Conservation (phyloP, 2,888 invertebrate genomes). For the Aphidoletes aphidimyza region DNA sequence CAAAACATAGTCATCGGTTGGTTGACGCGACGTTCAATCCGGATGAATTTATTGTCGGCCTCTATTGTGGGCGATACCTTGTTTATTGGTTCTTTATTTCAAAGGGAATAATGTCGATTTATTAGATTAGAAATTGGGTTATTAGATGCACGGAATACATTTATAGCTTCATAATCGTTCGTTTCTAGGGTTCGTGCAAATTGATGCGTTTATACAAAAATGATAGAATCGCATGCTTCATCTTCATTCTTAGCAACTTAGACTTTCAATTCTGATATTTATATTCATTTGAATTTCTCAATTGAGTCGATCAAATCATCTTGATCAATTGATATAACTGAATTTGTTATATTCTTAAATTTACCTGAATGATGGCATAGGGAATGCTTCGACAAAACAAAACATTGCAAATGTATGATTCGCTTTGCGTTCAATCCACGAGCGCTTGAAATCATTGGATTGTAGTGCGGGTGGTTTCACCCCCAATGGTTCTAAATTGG, state of each 20-base stretch:
- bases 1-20: conserved; percentile 66
- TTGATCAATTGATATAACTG: not conserved
- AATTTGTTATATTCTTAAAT: not conserved
- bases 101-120: not conserved
- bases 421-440: conserved; percentile 69
- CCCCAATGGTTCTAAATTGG: conserved; percentile 73
- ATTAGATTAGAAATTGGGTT: too few species aligned
- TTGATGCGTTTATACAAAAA: too few species aligned
- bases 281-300: too few species aligned
- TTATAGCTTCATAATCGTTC: too few species aligned
- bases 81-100: conserved; percentile 72
- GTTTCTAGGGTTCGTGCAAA: too few species aligned
- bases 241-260: too few species aligned
- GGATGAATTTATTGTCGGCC: conserved; percentile 75
- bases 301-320: too few species aligned
- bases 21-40: conserved; percentile 66
- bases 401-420: conserved; percentile 75
- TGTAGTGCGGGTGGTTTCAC: conserved; percentile 73
- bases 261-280: too few species aligned
- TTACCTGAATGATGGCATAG: conserved; percentile 75
- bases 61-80: conserved; percentile 79
- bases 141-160: too few species aligned
- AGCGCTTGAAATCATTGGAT: conserved; percentile 69
- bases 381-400: conserved; percentile 83
- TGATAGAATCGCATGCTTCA: too few species aligned